These are phyloP conservation scores for Lycophotia porphyrea DNA, from an alignment of 2,888 invertebrate genomes.

Conservation along the genomic window DNA sequence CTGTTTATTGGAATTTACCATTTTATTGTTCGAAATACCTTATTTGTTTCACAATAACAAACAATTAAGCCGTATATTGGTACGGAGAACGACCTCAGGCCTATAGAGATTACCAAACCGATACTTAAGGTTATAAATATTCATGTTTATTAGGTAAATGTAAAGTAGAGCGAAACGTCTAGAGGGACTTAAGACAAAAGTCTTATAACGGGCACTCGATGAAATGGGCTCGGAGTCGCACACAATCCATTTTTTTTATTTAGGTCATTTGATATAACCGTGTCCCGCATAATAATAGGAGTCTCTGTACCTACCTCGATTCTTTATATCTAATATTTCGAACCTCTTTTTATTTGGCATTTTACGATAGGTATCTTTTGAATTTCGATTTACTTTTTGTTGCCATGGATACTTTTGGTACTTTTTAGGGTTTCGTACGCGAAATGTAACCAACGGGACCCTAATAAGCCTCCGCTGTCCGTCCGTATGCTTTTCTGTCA, in stretches of 20 bases:
- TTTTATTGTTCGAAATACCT: neutral
- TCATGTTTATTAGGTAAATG: conserved; percentile 45
- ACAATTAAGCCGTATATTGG: neutral
- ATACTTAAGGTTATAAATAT: conserved; percentile 40
- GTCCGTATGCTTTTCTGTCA: no score
- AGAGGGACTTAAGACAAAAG: conserved; percentile 23
- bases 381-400: neutral
- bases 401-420: neutral
- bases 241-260: conserved; percentile 15
- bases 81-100: conserved; percentile 14
- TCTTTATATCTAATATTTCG: neutral
- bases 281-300: conserved; percentile 6
- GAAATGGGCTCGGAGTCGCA: conserved; percentile 1
- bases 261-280: conserved; percentile 4
- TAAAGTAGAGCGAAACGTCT: conserved; percentile 15
- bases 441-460: no score
- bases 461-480: no score
- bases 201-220: conserved; percentile 2
- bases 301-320: neutral
- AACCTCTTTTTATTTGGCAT: neutral
- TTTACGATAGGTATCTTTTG: neutral
- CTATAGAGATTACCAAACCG: conserved; percentile 25
- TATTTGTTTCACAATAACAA: conserved; percentile 18
- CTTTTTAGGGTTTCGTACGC: no score
- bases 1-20: neutral